These are phyloP conservation scores for Ranitomeya imitator DNA, from an alignment of 2,113 vertebrate genomes.

Conservation along the genomic window DNA sequence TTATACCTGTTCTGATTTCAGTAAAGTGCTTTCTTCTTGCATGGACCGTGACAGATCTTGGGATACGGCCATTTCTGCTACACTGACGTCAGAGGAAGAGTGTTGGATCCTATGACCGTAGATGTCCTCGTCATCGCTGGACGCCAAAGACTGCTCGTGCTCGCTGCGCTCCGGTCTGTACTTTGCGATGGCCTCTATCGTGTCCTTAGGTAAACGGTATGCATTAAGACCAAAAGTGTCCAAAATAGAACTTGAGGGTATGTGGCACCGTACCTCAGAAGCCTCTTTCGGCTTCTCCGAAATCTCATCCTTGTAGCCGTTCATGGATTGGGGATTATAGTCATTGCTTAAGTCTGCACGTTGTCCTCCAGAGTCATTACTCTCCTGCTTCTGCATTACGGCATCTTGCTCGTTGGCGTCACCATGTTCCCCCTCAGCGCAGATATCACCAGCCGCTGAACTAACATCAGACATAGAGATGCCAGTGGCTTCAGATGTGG, in stretches of 20 bases:
- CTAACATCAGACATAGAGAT: background rate
- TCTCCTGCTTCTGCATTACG: background rate
- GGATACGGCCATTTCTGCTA: conserved; percentile 67
- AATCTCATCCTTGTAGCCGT: background rate
- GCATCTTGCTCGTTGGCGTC: background rate
- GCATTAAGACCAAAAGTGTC: background rate
- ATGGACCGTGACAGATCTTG: conserved; percentile 68
- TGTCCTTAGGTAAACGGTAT: background rate
- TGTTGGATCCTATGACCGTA: conserved; percentile 77
- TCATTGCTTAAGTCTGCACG: background rate
- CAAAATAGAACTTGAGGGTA: conserved; percentile 48
- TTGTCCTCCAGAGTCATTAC: background rate
- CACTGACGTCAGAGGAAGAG: conserved; percentile 71
- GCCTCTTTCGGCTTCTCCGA: background rate
- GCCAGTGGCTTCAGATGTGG: background rate
- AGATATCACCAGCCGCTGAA: background rate
- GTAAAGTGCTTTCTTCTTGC: conserved; percentile 67
- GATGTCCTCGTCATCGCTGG: conserved; percentile 96
- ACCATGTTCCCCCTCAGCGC: background rate
- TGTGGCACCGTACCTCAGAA: background rate
- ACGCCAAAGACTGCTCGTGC: conserved; percentile 63
- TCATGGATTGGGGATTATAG: conserved; percentile 43
- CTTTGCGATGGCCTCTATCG: background rate
- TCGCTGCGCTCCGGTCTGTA: conserved; percentile 59
- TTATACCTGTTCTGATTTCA: conserved; percentile 83